Evolutionary conservation across 1,140 invertebrate genomes (phyloP).

Genomic region (Himalopsyche phryganea): DNA sequence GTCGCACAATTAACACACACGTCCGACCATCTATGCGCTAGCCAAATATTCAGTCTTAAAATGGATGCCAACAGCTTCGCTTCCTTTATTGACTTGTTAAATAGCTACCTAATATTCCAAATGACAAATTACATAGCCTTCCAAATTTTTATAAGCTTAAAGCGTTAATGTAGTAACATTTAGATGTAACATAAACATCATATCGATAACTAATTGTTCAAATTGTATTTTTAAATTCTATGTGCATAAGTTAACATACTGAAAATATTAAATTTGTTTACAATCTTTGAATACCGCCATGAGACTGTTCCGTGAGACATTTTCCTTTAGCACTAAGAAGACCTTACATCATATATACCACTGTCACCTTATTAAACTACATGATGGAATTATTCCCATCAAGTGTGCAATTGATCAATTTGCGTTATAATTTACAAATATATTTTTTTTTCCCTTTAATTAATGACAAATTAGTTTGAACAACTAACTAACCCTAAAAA

Average conservation of each 20-base stretch:
- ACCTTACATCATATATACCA: too few relatives aligned
- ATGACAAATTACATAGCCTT: slow-evolving; percentile 12
- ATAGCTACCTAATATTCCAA: slow-evolving; percentile 16
- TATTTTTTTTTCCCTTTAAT: too few relatives aligned
- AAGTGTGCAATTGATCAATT: too few relatives aligned
- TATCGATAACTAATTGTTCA: slow-evolving; percentile 25
- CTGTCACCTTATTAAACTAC: too few relatives aligned
- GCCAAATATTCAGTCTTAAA: slow-evolving; percentile 33
- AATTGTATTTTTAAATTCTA: slow-evolving; percentile 28
- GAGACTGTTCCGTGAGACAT: too few relatives aligned
- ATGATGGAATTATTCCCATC: too few relatives aligned
- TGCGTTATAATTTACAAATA: too few relatives aligned
- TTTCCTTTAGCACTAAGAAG: too few relatives aligned
- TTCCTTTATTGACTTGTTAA: slow-evolving; percentile 30
- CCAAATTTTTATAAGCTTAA: slow-evolving; percentile 27
- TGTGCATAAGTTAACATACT: slow-evolving; percentile 21
- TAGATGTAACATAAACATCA: slow-evolving; percentile 27
- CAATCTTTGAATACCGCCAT: too few relatives aligned
- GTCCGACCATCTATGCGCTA: slow-evolving; percentile 26
- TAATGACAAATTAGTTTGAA: too few relatives aligned
- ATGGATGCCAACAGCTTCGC: slow-evolving; percentile 30
- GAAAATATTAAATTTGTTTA: slow-evolving; percentile 4
- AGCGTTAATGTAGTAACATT: slow-evolving; percentile 24
- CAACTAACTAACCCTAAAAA: too few relatives aligned
- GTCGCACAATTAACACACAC: slow-evolving; percentile 9